Percentiles rank a stretch among this genome's conserved stretches.
Conservation (phyloP, 2,113 vertebrate species). For the Daphoenositta chrysoptera region DNA sequence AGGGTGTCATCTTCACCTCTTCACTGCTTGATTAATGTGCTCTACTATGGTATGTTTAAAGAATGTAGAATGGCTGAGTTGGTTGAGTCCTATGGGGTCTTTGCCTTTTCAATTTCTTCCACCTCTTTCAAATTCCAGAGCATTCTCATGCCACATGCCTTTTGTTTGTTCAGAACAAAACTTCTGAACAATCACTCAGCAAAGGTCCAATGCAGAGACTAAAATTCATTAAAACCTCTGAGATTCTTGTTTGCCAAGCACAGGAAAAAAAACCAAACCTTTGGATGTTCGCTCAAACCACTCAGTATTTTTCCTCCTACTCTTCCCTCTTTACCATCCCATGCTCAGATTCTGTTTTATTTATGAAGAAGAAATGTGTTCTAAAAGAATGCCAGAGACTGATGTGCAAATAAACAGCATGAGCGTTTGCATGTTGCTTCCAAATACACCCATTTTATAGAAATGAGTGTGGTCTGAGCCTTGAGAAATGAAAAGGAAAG, state of each 20-base stretch:
- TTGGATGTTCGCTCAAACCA: neutral
- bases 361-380: neutral
- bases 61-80: conserved; percentile 1
- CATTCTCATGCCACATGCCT: neutral
- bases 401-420: neutral
- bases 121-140: conserved; percentile 3
- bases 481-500: neutral
- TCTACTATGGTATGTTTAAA: neutral
- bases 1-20: conserved; percentile 47
- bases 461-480: neutral
- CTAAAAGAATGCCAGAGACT: neutral
- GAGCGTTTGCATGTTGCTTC: neutral
- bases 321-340: neutral
- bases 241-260: neutral
- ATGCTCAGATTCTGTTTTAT: neutral
- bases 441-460: neutral
- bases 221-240: neutral
- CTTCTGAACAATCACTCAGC: neutral
- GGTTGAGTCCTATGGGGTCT: neutral
- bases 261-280: neutral
- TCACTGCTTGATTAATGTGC: conserved; percentile 47
- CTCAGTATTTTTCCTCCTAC: neutral
- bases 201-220: neutral
- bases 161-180: conserved; percentile 6
- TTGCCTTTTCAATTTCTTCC: neutral